Conservation (phyloP, 2,888 invertebrate genomes). For the Chloroclystis v-ata region DNA sequence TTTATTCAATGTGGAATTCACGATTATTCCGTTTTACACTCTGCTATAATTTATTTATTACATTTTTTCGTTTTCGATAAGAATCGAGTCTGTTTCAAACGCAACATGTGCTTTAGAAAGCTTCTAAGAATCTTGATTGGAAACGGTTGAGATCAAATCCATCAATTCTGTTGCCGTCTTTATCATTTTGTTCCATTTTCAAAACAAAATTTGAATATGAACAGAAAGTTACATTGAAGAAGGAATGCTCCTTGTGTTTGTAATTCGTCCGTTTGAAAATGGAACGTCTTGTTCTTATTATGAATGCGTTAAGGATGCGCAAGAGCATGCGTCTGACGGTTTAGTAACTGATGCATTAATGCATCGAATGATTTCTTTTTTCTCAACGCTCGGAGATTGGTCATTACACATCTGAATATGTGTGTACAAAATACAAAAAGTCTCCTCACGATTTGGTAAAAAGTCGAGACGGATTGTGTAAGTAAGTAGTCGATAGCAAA, state of each 20-base stretch:
- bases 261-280: slow-evolving; percentile 66
- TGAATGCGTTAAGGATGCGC: slow-evolving; percentile 74
- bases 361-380: slow-evolving; percentile 65
- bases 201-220: slow-evolving; percentile 69
- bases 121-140: slow-evolving; percentile 6
- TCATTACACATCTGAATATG: slow-evolving; percentile 77
- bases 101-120: not conserved
- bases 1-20: slow-evolving; percentile 18
- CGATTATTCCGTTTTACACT: slow-evolving; percentile 6
- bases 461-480: slow-evolving; percentile 64
- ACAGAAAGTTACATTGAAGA: slow-evolving; percentile 51
- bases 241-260: slow-evolving; percentile 64
- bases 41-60: slow-evolving; percentile 5
- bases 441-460: slow-evolving; percentile 69
- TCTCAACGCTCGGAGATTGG: slow-evolving; percentile 71
- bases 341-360: slow-evolving; percentile 78
- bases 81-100: slow-evolving; percentile 1
- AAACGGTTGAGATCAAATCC: slow-evolving; percentile 10
- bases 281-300: slow-evolving; percentile 72
- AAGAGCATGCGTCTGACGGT: slow-evolving; percentile 72
- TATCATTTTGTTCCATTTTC: slow-evolving; percentile 35
- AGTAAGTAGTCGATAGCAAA: slow-evolving; percentile 66
- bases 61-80: slow-evolving; percentile 1
- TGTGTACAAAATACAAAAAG: slow-evolving; percentile 67
- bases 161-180: slow-evolving; percentile 6